Percentiles rank a stretch among this genome's conserved stretches.
phyloP scores from a whole-genome alignment of 2,888 invertebrate genomes.

The Xiphydria camelus region DNA sequence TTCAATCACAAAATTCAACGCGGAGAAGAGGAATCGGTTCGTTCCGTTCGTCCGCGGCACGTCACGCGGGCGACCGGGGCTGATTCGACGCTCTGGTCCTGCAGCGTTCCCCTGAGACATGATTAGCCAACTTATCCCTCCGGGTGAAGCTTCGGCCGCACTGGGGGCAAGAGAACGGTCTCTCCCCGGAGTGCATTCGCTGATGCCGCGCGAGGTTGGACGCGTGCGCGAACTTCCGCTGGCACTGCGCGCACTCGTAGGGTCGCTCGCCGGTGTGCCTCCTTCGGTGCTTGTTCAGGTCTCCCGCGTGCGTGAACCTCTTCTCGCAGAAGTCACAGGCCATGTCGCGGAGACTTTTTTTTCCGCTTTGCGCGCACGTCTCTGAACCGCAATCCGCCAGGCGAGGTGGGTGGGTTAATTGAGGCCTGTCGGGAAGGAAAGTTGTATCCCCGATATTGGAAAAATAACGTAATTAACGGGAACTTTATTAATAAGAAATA shows the following conservation, averaged over 20 bases:
- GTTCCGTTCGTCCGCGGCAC: too few species aligned
- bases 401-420: too few species aligned
- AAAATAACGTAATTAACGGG: too few species aligned
- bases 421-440: too few species aligned
- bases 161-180: slow-evolving; percentile 32
- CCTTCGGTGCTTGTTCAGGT: slow-evolving; percentile 32
- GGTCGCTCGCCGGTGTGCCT: slow-evolving; percentile 43
- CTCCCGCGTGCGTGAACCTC: slow-evolving; percentile 30
- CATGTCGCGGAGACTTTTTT: slow-evolving; percentile 6
- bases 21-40: too few species aligned
- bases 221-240: slow-evolving; percentile 38
- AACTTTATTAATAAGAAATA: too few species aligned
- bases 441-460: too few species aligned
- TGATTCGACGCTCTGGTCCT: neutral
- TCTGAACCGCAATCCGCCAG: neutral
- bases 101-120: slow-evolving; percentile 20
- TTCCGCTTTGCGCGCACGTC: neutral
- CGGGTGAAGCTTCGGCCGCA: slow-evolving; percentile 35
- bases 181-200: slow-evolving; percentile 35
- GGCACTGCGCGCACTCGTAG: slow-evolving; percentile 34
- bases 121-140: slow-evolving; percentile 26
- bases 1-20: too few species aligned
- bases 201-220: slow-evolving; percentile 40
- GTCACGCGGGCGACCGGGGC: too few species aligned
- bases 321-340: slow-evolving; percentile 31